Evolutionary conservation across 2,113 vertebrate species (phyloP).

Genomic region (Struthio camelus): DNA sequence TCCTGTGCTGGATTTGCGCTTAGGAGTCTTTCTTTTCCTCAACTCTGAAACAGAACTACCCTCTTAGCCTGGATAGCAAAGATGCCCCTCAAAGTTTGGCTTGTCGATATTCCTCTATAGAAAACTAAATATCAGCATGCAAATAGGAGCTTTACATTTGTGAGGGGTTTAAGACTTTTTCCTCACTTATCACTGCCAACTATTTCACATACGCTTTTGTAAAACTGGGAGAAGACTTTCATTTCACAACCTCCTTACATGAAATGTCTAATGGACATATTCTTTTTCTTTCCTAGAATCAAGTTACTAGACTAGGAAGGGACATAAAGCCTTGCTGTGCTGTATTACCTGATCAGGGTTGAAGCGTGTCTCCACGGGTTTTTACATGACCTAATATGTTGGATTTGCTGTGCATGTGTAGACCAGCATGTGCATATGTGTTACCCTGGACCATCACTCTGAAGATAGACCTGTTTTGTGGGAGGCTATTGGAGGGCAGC

Average conservation of each 20-base stretch:
- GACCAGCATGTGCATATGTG: not conserved
- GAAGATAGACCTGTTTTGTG: not conserved
- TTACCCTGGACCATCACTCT: not conserved
- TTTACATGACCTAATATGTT: not conserved
- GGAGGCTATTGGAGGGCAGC: not conserved
- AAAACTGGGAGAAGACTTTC: not conserved
- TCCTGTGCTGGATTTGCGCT: not conserved
- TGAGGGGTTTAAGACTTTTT: not conserved
- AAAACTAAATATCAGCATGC: not conserved
- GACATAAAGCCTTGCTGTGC: not conserved
- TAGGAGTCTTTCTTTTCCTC: not conserved
- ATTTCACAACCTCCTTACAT: not conserved
- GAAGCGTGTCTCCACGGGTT: not conserved
- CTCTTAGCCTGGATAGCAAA: not conserved
- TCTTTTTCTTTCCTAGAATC: not conserved
- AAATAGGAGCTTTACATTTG: not conserved
- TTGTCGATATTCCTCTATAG: not conserved
- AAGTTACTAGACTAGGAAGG: not conserved
- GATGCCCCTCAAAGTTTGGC: not conserved
- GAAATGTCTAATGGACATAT: not conserved
- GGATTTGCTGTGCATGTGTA: not conserved
- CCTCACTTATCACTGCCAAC: not conserved
- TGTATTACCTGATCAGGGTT: not conserved
- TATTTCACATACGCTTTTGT: not conserved
- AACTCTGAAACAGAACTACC: not conserved